Evolutionary conservation across 2,888 invertebrate genomes (phyloP).

Genomic region (Hydrotaea diabolus): DNA sequence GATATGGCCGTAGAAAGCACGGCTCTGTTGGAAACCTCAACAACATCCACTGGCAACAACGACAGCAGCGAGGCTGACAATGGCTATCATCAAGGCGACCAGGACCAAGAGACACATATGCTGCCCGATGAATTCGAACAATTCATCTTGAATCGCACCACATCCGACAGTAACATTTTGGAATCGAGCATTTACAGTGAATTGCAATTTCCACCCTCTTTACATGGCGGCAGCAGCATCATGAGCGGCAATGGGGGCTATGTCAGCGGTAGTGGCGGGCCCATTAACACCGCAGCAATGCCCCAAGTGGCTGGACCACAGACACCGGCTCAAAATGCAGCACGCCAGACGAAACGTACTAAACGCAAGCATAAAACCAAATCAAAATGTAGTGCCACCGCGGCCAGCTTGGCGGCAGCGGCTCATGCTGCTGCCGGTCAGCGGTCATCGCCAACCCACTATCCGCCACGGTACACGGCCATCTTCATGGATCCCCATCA

Average conservation of each 20-base stretch:
- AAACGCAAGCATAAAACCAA: slow-evolving; percentile 76
- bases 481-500: slow-evolving; percentile 75
- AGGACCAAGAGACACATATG: slow-evolving; percentile 55
- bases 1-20: slow-evolving; percentile 72
- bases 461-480: slow-evolving; percentile 79
- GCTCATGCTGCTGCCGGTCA: slow-evolving; percentile 54
- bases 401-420: slow-evolving; percentile 62
- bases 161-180: slow-evolving; percentile 77
- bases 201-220: slow-evolving; percentile 72
- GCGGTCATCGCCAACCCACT: slow-evolving; percentile 71
- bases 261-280: slow-evolving; percentile 62
- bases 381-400: slow-evolving; percentile 69
- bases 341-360: slow-evolving; percentile 74
- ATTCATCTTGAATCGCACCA: slow-evolving; percentile 76
- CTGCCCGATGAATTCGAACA: slow-evolving; percentile 73
- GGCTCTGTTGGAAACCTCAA: slow-evolving; percentile 70
- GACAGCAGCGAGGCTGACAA: slow-evolving; percentile 22
- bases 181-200: slow-evolving; percentile 78
- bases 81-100: neutral
- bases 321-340: slow-evolving; percentile 71
- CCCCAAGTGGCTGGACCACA: slow-evolving; percentile 66
- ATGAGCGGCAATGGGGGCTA: slow-evolving; percentile 41
- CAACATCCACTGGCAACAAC: slow-evolving; percentile 43
- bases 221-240: slow-evolving; percentile 54
- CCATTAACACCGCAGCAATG: slow-evolving; percentile 43